These are phyloP conservation scores for Heterodera carotae DNA, from an alignment of 1,140 invertebrate species.

Conservation along the genomic window DNA sequence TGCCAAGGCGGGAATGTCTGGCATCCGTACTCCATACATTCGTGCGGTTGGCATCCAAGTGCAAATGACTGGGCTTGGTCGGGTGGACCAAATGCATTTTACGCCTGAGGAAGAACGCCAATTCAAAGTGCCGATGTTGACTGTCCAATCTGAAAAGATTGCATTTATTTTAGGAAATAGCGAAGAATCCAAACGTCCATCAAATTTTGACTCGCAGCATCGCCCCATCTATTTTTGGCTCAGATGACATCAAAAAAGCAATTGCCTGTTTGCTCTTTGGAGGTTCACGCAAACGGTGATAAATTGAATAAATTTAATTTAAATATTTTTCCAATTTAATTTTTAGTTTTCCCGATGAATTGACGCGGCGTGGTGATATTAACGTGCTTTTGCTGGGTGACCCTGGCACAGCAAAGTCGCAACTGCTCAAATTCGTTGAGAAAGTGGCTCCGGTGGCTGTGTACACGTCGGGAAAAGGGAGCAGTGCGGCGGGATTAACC, in stretches of 20 bases:
- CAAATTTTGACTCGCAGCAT: slow-evolving; percentile 86
- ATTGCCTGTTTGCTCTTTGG: slow-evolving; percentile 93
- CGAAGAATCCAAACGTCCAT: slow-evolving; percentile 82
- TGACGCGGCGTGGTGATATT: slow-evolving; percentile 92
- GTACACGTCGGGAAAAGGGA: slow-evolving; percentile 98
- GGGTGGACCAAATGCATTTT: slow-evolving; percentile 69
- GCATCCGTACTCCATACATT: slow-evolving; percentile 89
- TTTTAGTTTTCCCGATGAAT: slow-evolving; percentile 83
- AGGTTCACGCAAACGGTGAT: slow-evolving; percentile 72
- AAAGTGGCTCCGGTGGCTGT: slow-evolving; percentile 89
- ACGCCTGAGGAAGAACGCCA: slow-evolving; percentile 86
- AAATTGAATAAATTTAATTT: not conserved
- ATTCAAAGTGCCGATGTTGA: slow-evolving; percentile 71
- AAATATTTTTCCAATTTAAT: slow-evolving; percentile 15
- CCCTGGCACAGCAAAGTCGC: slow-evolving; percentile 97
- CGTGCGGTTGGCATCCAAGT: slow-evolving; percentile 88
- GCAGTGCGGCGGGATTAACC: slow-evolving; percentile 95
- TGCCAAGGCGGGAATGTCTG: slow-evolving; percentile 81
- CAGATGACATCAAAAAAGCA: slow-evolving; percentile 92
- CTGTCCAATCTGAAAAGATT: slow-evolving; percentile 27
- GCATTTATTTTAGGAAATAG: slow-evolving; percentile 73
- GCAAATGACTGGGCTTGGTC: slow-evolving; percentile 79
- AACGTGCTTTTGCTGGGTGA: slow-evolving; percentile 93
- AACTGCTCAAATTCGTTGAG: slow-evolving; percentile 96
- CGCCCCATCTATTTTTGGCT: slow-evolving; percentile 95